A percentile compares a stretch with the other conserved stretches of the same genome.
phyloP scores from a whole-genome alignment of 2,113 vertebrate species.

The Poecile atricapillus region DNA sequence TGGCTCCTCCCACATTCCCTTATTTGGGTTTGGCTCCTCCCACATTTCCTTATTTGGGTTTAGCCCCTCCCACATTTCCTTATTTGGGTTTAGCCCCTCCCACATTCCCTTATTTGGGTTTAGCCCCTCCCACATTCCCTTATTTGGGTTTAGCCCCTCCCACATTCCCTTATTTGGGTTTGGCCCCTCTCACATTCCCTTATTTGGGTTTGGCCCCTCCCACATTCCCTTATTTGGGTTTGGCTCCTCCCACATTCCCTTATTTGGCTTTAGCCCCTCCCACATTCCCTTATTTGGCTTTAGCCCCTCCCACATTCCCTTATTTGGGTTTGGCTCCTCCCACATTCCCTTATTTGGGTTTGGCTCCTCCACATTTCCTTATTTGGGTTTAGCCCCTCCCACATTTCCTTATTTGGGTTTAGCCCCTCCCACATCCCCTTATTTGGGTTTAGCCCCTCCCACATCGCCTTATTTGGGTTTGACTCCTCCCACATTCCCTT shows the following conservation, averaged over 20 bases:
- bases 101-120: neutral
- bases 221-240: no score
- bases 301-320: no score
- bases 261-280: neutral
- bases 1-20: neutral
- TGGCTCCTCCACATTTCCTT: no score
- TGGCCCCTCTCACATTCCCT: neutral
- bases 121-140: neutral
- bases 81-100: neutral
- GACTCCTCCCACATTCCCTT: neutral
- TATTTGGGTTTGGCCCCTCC: neutral
- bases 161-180: neutral
- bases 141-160: neutral
- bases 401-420: neutral
- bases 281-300: neutral
- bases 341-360: neutral
- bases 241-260: neutral
- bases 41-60: neutral
- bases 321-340: neutral
- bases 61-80: neutral
- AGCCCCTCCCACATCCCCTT: neutral
- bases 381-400: neutral
- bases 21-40: neutral
- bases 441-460: no score
- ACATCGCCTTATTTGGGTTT: neutral